Evolutionary conservation across 1,140 invertebrate species (phyloP), one percentile per base, ranked within the genome.

Genomic region (Mylabris phalerata): DNA sequence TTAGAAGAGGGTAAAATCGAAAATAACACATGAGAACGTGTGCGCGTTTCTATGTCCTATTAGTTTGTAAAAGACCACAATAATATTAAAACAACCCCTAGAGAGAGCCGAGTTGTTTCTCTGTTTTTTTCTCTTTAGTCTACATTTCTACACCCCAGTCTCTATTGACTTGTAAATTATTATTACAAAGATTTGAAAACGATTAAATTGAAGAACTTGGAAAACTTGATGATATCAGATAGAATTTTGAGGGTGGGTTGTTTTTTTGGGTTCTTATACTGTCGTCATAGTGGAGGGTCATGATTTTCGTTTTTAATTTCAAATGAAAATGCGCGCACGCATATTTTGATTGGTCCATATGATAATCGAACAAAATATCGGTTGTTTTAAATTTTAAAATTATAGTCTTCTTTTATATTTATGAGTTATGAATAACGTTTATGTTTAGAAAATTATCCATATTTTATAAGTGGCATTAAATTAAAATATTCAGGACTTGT

Each of bases 131-230:
- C 26, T 19, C 2, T 11, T 9, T 47, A 9, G 45, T 24, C 10
- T 47, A 25, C 45, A 19, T 19, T 19, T 19, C 19, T 11, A 45
- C 42, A 38, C 42, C 27, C 46, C 46, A 27, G 27, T 13, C 44
- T 46, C 19, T 42, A 52, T 59, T 59, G 57, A 59, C 51, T 59
- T 59, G 57, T 59, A 59, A 59, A 59, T 48, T 59, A 50, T 50
- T 27, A 51, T 52, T 59, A 32, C 32, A 42, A 45, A 32, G 49
- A 43, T 59, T 32, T 27, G 51, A 50, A 59, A 51, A 51, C 51
- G 57, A 58, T 58, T 27, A 39, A 46, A 59, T 59, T 58, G 39
- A 54, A 45, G 45, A 54, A 46, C 32, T n/a, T 51, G 56, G 48
- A 51, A 59, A 59, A 59, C 42, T 50, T 51, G 26, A 46, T 48